phyloP scores from a whole-genome alignment of 2,888 invertebrate species.

The Ypsolopha scabrella region DNA sequence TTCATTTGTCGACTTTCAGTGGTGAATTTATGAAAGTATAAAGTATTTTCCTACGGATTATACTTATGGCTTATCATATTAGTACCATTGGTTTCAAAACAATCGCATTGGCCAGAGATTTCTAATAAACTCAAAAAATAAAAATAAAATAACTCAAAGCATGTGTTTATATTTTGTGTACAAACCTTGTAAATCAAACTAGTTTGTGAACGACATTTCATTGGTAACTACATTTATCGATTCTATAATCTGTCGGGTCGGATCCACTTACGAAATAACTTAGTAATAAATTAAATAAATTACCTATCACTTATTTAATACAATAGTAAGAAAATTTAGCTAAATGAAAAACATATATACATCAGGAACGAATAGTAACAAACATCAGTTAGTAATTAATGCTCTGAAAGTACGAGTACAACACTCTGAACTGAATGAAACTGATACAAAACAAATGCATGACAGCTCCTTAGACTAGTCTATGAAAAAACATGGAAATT shows the following conservation, averaged over 20 bases:
- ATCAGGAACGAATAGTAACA: slow-evolving; percentile 7
- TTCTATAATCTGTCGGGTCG: background rate
- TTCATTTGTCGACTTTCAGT: too few relatives aligned
- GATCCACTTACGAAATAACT: background rate
- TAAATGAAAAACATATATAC: background rate
- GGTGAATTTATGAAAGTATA: too few relatives aligned
- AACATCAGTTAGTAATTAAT: slow-evolving; percentile 3
- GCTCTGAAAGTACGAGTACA: background rate
- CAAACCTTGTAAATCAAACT: slow-evolving; percentile 5
- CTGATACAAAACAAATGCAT: too few relatives aligned
- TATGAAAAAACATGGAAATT: slow-evolving; percentile 12
- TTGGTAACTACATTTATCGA: slow-evolving; percentile 30
- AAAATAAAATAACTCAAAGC: slow-evolving; percentile 18
- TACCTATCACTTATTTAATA: slow-evolving; percentile 20
- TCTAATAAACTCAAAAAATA: too few relatives aligned
- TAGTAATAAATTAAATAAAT: slow-evolving; percentile 27
- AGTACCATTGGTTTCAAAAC: too few relatives aligned
- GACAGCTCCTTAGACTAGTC: background rate
- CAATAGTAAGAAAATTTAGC: too few relatives aligned
- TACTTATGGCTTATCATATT: too few relatives aligned
- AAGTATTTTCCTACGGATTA: too few relatives aligned
- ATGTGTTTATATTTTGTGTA: slow-evolving; percentile 7
- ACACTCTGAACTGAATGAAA: background rate
- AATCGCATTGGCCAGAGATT: background rate
- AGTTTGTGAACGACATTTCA: slow-evolving; percentile 17